Base-by-base conservation (phyloP, 2,888 invertebrate species). In the Standfussiana lucernea region DNA sequence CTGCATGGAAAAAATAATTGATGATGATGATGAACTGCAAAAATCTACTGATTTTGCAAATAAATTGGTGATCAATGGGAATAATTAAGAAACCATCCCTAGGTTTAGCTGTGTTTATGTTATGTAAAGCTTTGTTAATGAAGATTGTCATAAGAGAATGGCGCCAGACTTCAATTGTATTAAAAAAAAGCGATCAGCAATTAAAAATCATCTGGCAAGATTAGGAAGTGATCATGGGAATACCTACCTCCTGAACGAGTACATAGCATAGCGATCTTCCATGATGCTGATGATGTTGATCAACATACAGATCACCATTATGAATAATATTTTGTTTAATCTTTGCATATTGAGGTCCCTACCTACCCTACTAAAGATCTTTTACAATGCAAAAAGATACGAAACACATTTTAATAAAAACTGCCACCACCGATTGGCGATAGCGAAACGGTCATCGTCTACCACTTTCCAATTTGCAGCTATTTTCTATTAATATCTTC, bases 391-490 rank as follows among this genome's bases (percentile, higher is more conserved):
- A 24, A 59, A 50, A 50, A 42, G 21, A 59, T 13, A 32, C 18
- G 7, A 32, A 59, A 35, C 3, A 32, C 2, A 47, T 59, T 68
- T 28, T 59, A 65, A 40, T 18, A 50, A 47, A 53, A 64, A 42
- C 40, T 10, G 45, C 32, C 53, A 67, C 40, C 32, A 56, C 32
- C 15, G 37, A n/a, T 67, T 47, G 21, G 28, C 15, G 47, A 64
- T 47, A 68, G 65, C 40, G 59, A 64, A 72, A 62, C 66, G 65
- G 24, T 61, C 37, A 53, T 62, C 73, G 50, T 72, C 37, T 32
- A 47, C 53, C 64, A 81, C 77, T 84, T 84, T 84, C 77, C 53
- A 70, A 72, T 84, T 72, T 32, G 50, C 28, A 21, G 11, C 28
- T 32, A 56, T 69, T 65, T 84, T 62, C 53, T 71, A 73, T 67